Conservation (phyloP, 2,113 vertebrate species). For the Menidia beryllina region DNA sequence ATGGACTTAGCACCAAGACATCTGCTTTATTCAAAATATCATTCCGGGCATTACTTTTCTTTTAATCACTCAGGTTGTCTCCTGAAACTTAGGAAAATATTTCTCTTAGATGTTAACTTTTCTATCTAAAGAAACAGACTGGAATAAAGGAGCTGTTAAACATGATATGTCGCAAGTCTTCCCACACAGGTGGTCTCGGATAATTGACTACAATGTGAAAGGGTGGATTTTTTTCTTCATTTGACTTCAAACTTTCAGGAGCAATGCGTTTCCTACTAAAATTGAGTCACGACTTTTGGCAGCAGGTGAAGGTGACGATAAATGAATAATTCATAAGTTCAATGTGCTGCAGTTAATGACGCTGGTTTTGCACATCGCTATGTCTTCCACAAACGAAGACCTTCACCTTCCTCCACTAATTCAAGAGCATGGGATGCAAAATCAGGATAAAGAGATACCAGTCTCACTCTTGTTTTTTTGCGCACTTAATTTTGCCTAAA, state of each 20-base stretch:
- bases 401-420: slow-evolving; percentile 9
- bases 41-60: neutral
- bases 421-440: slow-evolving; percentile 38
- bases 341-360: slow-evolving; percentile 63
- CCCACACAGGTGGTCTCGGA: slow-evolving; percentile 8
- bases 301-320: slow-evolving; percentile 50
- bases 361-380: slow-evolving; percentile 32
- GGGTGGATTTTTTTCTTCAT: slow-evolving; percentile 49
- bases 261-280: slow-evolving; percentile 23
- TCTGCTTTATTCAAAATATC: neutral
- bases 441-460: neutral
- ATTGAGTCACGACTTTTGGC: slow-evolving; percentile 62
- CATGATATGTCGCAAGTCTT: slow-evolving; percentile 10
- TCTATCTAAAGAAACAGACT: neutral
- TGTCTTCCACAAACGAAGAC: neutral
- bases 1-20: slow-evolving; percentile 3
- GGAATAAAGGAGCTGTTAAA: slow-evolving; percentile 14
- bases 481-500: neutral
- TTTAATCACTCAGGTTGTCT: neutral
- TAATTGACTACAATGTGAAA: slow-evolving; percentile 23
- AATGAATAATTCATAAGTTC: slow-evolving; percentile 77
- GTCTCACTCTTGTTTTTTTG: slow-evolving; percentile 6
- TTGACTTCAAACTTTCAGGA: slow-evolving; percentile 55
- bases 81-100: neutral
- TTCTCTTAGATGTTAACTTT: slow-evolving; percentile 1